Evolutionary conservation across 2,888 invertebrate species (phyloP), one percentile per base, ranked within the genome.

Genomic region (Macropis europaea): DNA sequence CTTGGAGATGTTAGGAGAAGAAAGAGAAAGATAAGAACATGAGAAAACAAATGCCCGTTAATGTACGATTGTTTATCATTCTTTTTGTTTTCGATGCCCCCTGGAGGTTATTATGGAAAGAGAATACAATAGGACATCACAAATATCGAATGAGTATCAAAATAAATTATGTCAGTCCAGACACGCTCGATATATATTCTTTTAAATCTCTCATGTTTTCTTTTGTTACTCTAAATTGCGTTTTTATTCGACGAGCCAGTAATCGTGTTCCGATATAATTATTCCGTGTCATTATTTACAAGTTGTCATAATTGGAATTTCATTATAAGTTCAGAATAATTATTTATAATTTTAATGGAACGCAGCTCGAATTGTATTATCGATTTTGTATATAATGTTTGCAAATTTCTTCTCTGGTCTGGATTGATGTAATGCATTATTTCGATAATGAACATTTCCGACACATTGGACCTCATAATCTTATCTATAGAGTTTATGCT

Each of bases 1-100:
- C 85, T 87, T 87, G 85, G 82, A 86, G 82, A 86, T 83, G 82
- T 84, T 85, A 81, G 64, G 76, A 69, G 64, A 74, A 69, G 53
- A 78, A 77, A 47, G 48, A 72, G 59, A 72, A 71, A 70, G 56
- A 78, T 80, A 63, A 71, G 54, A 77, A 81, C 47, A 76, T 66
- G 67, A 76, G 71, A 57, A 64, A 60, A 61, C 32, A 73, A 64
- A 66, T 70, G 50, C 50, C 36, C 71, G 56, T n/a, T 61, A 54
- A 36, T 63, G 56, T 40, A 60, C 34, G 43, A 66, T 67, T 34
- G 42, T 42, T 69, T 45, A 47, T 68, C 28, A 30, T 32, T 75
- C n/a, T n/a, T n/a, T n/a, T n/a, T n/a, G n/a, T 76, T 63, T 61
- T 82, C 61, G 45, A 77, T 81, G 82, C 77, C 77, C 82, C 80